Evolutionary conservation across 2,113 vertebrate genomes (phyloP).

Genomic region (Piaya cayana): DNA sequence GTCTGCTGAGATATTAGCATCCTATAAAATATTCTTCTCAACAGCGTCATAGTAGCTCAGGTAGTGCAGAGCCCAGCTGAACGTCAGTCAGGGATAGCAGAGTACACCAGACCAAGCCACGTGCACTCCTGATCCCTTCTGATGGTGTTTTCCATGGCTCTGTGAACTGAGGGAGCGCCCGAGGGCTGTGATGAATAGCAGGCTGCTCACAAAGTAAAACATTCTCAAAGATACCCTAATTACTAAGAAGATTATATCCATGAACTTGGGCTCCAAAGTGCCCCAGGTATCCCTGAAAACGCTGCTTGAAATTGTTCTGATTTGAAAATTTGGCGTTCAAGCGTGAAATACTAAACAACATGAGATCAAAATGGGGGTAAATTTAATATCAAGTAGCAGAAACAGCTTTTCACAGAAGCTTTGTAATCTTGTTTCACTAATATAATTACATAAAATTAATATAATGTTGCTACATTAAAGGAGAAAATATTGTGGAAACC

Average conservation of each 20-base stretch:
- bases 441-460: not conserved
- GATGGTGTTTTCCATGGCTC: not conserved
- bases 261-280: not conserved
- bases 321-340: not conserved
- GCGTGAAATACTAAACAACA: fast-evolving
- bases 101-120: not conserved
- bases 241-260: not conserved
- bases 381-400: not conserved
- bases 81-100: fast-evolving
- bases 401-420: not conserved
- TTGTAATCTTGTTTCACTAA: not conserved
- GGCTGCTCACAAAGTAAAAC: not conserved
- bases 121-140: fast-evolving
- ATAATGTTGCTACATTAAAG: not conserved
- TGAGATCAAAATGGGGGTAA: not conserved
- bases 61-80: not conserved
- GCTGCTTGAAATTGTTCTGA: not conserved
- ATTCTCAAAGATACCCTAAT: not conserved
- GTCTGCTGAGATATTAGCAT: not conserved
- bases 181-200: not conserved
- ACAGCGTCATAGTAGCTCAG: not conserved
- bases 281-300: not conserved
- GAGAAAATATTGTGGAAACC: not conserved
- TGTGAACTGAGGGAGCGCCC: not conserved
- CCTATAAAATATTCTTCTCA: not conserved